Evolutionary conservation across 2,888 invertebrate species (phyloP).

Genomic region (Plutella xylostella): DNA sequence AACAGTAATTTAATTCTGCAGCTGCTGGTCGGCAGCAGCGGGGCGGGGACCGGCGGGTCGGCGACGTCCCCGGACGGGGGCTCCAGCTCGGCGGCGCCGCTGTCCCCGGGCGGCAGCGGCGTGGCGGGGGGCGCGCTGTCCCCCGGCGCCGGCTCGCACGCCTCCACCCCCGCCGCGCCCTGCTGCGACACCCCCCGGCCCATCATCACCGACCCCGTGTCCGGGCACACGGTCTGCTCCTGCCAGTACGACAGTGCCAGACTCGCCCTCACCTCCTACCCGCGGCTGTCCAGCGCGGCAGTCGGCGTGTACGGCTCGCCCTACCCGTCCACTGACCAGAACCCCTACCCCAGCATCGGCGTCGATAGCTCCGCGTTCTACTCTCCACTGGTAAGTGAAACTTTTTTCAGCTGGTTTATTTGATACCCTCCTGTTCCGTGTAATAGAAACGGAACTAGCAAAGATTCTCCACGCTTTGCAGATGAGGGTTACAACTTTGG

Average conservation of each 20-base stretch:
- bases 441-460: no score
- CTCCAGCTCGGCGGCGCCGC: constrained; percentile 80
- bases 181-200: constrained; percentile 94
- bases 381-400: constrained; percentile 89
- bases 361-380: constrained; percentile 96
- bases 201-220: constrained; percentile 92
- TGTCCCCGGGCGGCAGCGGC: constrained; percentile 78
- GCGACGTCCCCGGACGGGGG: constrained; percentile 78
- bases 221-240: constrained; percentile 93
- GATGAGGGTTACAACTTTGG: no score
- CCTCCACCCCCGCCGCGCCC: constrained; percentile 65
- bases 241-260: constrained; percentile 94
- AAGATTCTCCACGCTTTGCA: no score
- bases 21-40: constrained; percentile 81
- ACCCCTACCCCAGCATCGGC: constrained; percentile 92
- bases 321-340: constrained; percentile 91
- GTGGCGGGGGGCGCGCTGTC: constrained; percentile 70
- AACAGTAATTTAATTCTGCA: no score
- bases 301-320: constrained; percentile 88
- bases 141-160: constrained; percentile 68
- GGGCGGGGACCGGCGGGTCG: constrained; percentile 79
- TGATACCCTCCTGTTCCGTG: no score
- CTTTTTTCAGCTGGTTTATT: no score
- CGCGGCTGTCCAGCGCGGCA: constrained; percentile 81
- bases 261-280: constrained; percentile 83